These are phyloP conservation scores for Sceloporus tristichus DNA, from an alignment of 2,113 vertebrate species.

Conservation along the genomic window DNA sequence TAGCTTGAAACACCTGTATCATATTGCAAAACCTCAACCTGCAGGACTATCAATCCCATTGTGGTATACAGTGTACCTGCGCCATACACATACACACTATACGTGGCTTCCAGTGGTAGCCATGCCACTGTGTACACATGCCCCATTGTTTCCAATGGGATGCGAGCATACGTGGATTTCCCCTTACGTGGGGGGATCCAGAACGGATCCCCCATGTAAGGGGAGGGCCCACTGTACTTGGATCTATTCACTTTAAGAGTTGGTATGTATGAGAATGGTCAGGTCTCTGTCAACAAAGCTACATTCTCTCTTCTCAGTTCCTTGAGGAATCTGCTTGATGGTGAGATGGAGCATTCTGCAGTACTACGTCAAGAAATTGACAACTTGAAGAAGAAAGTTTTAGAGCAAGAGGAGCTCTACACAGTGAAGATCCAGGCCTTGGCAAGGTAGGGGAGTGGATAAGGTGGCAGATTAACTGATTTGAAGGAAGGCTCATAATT, in stretches of 20 bases:
- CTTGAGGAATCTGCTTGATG: slow-evolving; percentile 91
- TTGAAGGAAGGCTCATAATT: too few relatives aligned
- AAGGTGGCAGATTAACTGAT: background rate
- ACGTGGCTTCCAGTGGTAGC: too few relatives aligned
- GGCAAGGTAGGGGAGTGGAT: slow-evolving; percentile 82
- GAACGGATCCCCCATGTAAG: too few relatives aligned
- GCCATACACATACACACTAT: too few relatives aligned
- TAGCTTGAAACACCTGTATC: too few relatives aligned
- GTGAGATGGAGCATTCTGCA: slow-evolving; percentile 97
- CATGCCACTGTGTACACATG: too few relatives aligned
- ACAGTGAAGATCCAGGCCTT: slow-evolving; percentile 89
- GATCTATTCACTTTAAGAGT: background rate
- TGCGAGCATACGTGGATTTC: too few relatives aligned
- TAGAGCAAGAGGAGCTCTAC: slow-evolving; percentile 93
- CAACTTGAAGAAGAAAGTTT: slow-evolving; percentile 83
- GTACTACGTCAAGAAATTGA: slow-evolving; percentile 91
- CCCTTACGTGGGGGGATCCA: too few relatives aligned
- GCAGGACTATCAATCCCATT: background rate
- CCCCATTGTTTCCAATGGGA: too few relatives aligned
- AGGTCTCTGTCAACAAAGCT: slow-evolving; percentile 22
- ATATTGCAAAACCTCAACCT: too few relatives aligned
- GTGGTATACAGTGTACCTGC: background rate
- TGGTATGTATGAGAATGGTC: background rate
- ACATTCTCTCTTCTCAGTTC: slow-evolving; percentile 81
- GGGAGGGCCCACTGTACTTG: background rate